Conservation (phyloP, 2,113 vertebrate genomes). For the Axis porcinus region DNA sequence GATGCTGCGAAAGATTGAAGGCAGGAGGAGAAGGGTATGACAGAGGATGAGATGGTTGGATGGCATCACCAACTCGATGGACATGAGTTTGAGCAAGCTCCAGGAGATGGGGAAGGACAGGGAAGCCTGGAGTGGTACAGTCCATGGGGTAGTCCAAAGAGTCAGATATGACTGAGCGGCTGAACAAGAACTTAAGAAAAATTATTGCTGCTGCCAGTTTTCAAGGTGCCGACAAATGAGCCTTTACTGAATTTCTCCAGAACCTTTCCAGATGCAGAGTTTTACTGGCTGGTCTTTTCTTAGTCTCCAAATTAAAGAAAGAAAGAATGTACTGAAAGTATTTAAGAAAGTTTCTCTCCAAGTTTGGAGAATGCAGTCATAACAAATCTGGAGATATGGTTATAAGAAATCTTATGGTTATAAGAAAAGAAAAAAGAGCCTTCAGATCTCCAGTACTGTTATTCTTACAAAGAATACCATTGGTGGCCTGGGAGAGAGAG, state of each 20-base stretch:
- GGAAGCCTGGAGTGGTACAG: background rate
- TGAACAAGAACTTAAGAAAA: background rate
- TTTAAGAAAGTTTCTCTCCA: background rate
- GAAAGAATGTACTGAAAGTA: background rate
- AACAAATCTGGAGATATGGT: background rate
- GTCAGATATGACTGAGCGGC: background rate
- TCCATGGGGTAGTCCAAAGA: background rate
- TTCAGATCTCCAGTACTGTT: background rate
- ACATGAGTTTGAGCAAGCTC: background rate
- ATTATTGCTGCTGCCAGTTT: background rate
- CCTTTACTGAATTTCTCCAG: background rate
- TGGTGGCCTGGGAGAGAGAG: background rate
- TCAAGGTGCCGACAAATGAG: background rate
- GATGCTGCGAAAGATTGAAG: background rate
- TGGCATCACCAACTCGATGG: background rate
- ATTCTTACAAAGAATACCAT: conserved; percentile 14
- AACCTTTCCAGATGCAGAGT: background rate
- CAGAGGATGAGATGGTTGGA: background rate
- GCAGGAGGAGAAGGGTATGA: background rate
- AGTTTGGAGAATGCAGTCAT: background rate
- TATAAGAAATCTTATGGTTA: no score
- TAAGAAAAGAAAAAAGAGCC: conserved; percentile 4
- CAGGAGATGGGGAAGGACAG: background rate
- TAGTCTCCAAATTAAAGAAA: background rate
- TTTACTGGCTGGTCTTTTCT: background rate